These are phyloP conservation scores for Coracias cyanogaster DNA, from an alignment of 2,797 vertebrate genomes.

Conservation along the genomic window DNA sequence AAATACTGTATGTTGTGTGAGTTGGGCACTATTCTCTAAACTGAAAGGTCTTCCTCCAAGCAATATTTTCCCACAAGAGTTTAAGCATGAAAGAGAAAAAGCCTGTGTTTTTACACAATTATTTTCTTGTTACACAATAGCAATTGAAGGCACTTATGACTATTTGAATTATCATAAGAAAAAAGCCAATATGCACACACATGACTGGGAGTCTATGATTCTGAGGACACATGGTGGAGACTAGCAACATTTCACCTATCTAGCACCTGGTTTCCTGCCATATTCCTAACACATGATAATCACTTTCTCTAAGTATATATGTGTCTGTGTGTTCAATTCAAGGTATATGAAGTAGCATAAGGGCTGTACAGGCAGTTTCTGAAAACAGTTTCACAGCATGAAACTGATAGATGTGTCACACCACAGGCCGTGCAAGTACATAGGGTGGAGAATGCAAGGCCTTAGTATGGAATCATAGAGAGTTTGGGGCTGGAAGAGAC, in stretches of 20 bases:
- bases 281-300: not conserved
- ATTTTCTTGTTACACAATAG: no score
- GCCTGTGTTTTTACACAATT: no score
- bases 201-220: not conserved
- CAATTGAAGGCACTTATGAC: not conserved
- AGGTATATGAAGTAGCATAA: not conserved
- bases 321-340: not conserved
- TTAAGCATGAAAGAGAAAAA: not conserved
- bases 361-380: not conserved
- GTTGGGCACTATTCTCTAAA: not conserved
- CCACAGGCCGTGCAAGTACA: rapidly evolving
- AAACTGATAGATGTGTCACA: not conserved
- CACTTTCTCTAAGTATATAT: not conserved
- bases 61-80: not conserved
- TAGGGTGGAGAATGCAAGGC: not conserved
- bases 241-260: not conserved
- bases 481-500: no score
- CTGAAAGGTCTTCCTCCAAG: not conserved
- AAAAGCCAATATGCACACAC: not conserved
- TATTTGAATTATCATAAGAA: not conserved
- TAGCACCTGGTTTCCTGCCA: not conserved
- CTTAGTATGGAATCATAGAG: no score
- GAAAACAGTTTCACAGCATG: not conserved
- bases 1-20: not conserved
- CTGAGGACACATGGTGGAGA: not conserved